Base-by-base conservation (phyloP, 2,888 invertebrate genomes). In the Blastobasis adustella region DNA sequence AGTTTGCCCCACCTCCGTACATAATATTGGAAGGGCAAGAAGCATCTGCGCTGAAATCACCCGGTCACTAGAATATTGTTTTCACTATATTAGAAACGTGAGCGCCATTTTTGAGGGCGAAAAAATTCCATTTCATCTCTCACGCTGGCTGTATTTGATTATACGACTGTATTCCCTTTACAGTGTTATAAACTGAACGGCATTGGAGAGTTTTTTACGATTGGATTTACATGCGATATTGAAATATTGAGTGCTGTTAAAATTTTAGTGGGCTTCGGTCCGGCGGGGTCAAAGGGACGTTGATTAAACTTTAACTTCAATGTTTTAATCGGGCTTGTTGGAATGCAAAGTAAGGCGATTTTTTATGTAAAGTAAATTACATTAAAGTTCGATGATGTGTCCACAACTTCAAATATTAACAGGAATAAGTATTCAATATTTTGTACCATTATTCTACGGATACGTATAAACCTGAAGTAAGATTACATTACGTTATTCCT, bases 41-140 rank as follows among this genome's bases (percentile, higher is more conserved):
- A 77, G 75, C 86, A 85, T 82, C 83, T 87, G 87, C 76, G 80
- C 80, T 72, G 78, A 77, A 86, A 86, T 87, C 87, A 87, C 79
- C 86, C 88, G 89, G 89, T 89, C 89, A 89, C 89, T 89, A 86
- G 89, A 86, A 89, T 89, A 89, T 89, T 89, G 89, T 89, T 89
- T 89, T 89, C 89, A 89, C 89, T 89, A 87, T 89, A 89, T 89
- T 89, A 89, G 89, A 89, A 80, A 89, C 89, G 89, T 89, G 89
- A 79, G 82, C 85, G 89, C 86, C 80, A 89, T 89, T 89, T 87
- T 89, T 86, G 88, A 88, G 83, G 76, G 82, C 76, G 77, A 85
- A 87, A 86, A 88, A 87, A 88, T 82, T 83, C 84, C 77, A 85
- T 89, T 85, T 83, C 73, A 72, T 77, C 73, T 76, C 79, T 80